These are phyloP conservation scores for Cheumatopsyche charites DNA, from an alignment of 1,140 invertebrate genomes.

Conservation along the genomic window DNA sequence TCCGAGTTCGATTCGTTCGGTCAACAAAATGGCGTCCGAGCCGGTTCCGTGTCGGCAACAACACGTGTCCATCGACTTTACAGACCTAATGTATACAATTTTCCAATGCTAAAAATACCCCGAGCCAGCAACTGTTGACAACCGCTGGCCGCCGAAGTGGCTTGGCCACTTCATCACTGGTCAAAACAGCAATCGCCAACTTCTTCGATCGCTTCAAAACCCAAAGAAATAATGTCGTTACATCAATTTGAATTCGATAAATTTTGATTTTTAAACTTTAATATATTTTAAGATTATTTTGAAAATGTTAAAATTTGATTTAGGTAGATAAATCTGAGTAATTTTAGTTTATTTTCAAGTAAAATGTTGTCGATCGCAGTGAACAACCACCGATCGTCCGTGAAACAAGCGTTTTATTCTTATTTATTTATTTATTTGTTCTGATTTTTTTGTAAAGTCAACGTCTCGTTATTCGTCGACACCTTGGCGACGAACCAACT, in stretches of 20 bases:
- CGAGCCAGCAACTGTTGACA: constrained; percentile 13
- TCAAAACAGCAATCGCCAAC: constrained; percentile 9
- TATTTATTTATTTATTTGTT: too few relatives aligned
- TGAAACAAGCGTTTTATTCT: too few relatives aligned
- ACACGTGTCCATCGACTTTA: constrained; percentile 6
- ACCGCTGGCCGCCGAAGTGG: constrained; percentile 2
- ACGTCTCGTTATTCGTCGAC: too few relatives aligned
- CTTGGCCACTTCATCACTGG: constrained; percentile 18
- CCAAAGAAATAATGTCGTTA: background rate
- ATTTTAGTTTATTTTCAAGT: background rate
- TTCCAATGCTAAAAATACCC: constrained; percentile 27
- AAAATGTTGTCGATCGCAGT: background rate
- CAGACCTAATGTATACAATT: constrained; percentile 23
- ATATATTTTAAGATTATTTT: background rate
- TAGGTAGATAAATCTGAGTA: too few relatives aligned
- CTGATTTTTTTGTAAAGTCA: too few relatives aligned
- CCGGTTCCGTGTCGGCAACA: constrained; percentile 13
- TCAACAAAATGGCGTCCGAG: constrained; percentile 28
- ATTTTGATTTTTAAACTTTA: background rate
- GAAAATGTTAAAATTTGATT: background rate
- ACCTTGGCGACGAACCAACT: too few relatives aligned
- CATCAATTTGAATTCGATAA: background rate
- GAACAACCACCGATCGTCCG: too few relatives aligned
- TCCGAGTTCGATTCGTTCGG: too few relatives aligned
- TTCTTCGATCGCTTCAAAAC: too few relatives aligned